phyloP scores from a whole-genome alignment of 1,140 invertebrate genomes.

The Rhizoglyphus robini region DNA sequence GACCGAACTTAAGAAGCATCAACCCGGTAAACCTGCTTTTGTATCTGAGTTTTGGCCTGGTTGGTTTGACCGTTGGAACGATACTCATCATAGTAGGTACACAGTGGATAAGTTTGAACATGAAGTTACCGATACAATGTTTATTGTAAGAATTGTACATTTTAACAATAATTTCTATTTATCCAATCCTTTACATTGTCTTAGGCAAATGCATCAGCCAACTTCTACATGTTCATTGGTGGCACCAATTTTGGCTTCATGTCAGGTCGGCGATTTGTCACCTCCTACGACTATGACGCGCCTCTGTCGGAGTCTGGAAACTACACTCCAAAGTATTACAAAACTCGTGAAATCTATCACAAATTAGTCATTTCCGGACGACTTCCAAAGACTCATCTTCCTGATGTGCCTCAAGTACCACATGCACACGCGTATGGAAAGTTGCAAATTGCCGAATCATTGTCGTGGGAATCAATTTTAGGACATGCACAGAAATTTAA shows the following conservation, averaged over 20 bases:
- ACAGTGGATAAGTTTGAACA: slow-evolving; percentile 12
- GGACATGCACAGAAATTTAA: no score
- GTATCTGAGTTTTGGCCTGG: no score
- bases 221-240: slow-evolving; percentile 28
- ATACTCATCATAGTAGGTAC: slow-evolving; percentile 23
- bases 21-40: no score
- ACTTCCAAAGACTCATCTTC: no score
- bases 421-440: neutral
- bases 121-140: slow-evolving; percentile 27
- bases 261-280: slow-evolving; percentile 30
- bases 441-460: neutral
- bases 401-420: neutral
- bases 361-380: no score
- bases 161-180: no score
- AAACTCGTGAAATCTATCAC: no score
- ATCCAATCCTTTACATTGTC: no score
- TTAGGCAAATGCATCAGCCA: no score
- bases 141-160: no score
- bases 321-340: no score
- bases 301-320: slow-evolving; percentile 40
- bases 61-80: slow-evolving; percentile 33
- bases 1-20: neutral
- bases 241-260: slow-evolving; percentile 24
- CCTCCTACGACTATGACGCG: slow-evolving; percentile 41
- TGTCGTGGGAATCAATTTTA: no score